Evolutionary conservation across 2,797 vertebrate genomes (phyloP).

Genomic region (Rhabdophis nuchalis): DNA sequence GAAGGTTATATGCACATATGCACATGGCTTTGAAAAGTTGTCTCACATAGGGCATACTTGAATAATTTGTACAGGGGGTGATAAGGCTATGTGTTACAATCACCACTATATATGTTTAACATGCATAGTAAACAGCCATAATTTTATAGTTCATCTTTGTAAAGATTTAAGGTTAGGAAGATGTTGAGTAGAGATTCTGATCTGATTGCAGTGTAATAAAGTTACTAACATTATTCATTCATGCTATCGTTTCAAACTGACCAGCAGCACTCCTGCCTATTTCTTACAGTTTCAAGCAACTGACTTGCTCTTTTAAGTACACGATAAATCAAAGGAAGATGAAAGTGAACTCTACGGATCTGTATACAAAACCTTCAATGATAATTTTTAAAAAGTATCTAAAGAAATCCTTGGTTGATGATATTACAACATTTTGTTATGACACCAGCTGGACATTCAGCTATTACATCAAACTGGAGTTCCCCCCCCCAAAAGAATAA

Average conservation of each 20-base stretch:
- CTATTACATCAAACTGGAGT: constrained; percentile 36
- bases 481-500: constrained; percentile 25
- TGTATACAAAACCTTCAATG: constrained; percentile 40
- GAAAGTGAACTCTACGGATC: constrained; percentile 8
- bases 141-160: not conserved
- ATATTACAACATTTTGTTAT: constrained; percentile 27
- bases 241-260: not conserved
- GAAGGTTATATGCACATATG: too few species aligned
- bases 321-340: not conserved
- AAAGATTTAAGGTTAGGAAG: not conserved
- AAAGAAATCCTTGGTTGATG: constrained; percentile 28
- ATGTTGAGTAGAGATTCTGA: not conserved
- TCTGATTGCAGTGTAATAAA: not conserved
- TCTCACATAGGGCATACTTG: not conserved
- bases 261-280: not conserved
- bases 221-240: not conserved
- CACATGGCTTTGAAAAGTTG: not conserved
- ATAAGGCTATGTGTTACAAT: not conserved
- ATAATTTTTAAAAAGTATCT: not conserved
- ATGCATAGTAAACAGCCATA: not conserved
- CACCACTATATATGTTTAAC: not conserved
- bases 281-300: constrained; percentile 15
- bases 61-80: not conserved
- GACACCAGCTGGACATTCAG: constrained; percentile 22
- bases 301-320: not conserved